Base-by-base conservation (phyloP, 1,140 invertebrate genomes). In the Neelides sp. region DNA sequence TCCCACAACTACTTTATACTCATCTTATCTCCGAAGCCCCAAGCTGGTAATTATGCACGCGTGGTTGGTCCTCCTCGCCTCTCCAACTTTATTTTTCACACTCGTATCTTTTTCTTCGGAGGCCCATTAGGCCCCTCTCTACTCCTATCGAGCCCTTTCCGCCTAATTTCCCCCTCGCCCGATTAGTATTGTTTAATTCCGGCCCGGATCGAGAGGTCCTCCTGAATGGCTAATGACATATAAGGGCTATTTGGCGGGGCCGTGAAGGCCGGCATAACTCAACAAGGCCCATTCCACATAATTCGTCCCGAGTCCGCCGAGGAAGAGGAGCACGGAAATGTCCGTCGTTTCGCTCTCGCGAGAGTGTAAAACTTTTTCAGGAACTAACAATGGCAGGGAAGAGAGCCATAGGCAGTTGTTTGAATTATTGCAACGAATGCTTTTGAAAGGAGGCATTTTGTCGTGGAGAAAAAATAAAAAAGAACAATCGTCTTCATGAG, bases 351-450 rank as follows among this genome's bases (percentile, higher is more conserved):
- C n/a, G n/a, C n/a, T n/a, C n/a, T n/a, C n/a, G n/a, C n/a, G n/a
- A n/a, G 17, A 37, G 52, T 36, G 46, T 43, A 54, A 48, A 54
- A 41, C 43, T 54, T 47, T 48, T 48, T n/a, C 39, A 28, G 34
- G 34, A 36, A 55, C 46, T 41, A 46, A 46, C 44, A 56, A 50
- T 34, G 48, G n/a, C 36, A 48, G 49, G 30, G 40, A 46, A 36
- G 39, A 40, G 52, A 53, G 48, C 44, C 27, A 50, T 41, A 46
- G 47, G 55, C 46, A 54, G 51, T 48, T 47, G 43, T 51, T 51
- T 60, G 58, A 60, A 60, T 60, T 60, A 60, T 60, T 54, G 48
- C 54, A 60, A 47, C 23, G 54, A 57, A 57, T 57, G 58, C 48
- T 53, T 57, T 53, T 57, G 54, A 60, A 56, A 57, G 54, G 58